Conservation (phyloP, 2,888 invertebrate species). For the Philopedon plagiatum region DNA sequence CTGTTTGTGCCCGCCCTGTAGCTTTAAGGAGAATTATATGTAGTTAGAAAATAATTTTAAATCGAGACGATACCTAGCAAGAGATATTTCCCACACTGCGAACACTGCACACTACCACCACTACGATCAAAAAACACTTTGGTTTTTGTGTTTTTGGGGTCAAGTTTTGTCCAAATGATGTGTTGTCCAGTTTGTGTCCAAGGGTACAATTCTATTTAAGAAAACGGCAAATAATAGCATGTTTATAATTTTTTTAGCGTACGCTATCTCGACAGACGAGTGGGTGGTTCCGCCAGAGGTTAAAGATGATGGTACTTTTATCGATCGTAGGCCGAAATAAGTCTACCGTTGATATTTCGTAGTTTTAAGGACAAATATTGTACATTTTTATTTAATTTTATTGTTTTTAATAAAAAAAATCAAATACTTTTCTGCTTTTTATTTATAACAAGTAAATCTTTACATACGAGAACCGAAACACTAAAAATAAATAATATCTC, state of each 20-base stretch:
- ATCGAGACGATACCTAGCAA: no score
- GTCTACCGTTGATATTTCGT: no score
- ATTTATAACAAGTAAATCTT: background rate
- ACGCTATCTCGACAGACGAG: background rate
- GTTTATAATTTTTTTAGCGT: conserved; percentile 4
- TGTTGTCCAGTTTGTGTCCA: background rate
- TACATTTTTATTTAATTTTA: conserved; percentile 19
- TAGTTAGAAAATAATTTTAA: no score
- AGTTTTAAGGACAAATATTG: background rate
- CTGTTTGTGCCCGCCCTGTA: no score
- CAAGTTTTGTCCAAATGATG: background rate
- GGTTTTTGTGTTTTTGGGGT: background rate
- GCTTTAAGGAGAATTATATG: no score
- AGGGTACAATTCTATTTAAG: background rate
- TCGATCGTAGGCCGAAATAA: background rate
- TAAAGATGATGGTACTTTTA: background rate
- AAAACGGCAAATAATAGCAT: background rate
- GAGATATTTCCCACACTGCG: background rate
- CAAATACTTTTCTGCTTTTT: background rate
- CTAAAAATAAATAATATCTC: background rate
- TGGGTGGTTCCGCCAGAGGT: conserved; percentile 16
- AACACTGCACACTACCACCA: background rate
- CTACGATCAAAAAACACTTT: background rate
- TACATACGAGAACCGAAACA: no score
- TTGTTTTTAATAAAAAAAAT: conserved; percentile 9